These are phyloP conservation scores for Apaloderma vittatum DNA, from an alignment of 2,113 vertebrate genomes.

Conservation along the genomic window DNA sequence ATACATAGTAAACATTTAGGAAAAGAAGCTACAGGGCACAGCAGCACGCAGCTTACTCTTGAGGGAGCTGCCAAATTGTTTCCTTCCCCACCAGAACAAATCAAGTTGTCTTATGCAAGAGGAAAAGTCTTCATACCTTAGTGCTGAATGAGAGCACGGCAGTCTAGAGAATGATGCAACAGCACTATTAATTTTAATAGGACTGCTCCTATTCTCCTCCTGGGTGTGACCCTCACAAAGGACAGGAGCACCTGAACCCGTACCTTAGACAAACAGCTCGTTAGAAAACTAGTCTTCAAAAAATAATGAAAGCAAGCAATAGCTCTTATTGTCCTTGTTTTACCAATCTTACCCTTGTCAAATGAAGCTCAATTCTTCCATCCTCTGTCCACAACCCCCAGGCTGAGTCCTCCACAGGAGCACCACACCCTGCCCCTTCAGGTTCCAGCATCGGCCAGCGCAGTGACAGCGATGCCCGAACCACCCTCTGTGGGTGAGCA, in stretches of 20 bases:
- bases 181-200: constrained; percentile 8
- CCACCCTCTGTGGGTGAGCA: background rate
- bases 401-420: background rate
- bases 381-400: background rate
- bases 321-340: background rate
- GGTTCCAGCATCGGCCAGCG: background rate
- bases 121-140: constrained; percentile 49
- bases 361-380: background rate
- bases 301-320: background rate
- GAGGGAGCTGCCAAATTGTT: background rate
- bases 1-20: background rate
- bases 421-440: background rate
- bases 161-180: background rate
- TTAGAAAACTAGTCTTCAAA: background rate
- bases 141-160: background rate
- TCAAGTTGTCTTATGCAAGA: constrained; percentile 27
- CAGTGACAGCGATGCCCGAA: background rate
- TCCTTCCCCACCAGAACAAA: background rate
- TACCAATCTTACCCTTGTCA: background rate
- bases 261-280: background rate
- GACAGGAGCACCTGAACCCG: background rate
- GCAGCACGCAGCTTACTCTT: background rate
- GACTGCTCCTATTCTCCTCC: background rate
- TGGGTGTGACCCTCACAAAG: constrained; percentile 29
- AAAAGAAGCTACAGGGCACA: background rate